These are phyloP conservation scores for Scelioninae gen. 1 DNA, from an alignment of 2,888 invertebrate species.

Conservation along the genomic window DNA sequence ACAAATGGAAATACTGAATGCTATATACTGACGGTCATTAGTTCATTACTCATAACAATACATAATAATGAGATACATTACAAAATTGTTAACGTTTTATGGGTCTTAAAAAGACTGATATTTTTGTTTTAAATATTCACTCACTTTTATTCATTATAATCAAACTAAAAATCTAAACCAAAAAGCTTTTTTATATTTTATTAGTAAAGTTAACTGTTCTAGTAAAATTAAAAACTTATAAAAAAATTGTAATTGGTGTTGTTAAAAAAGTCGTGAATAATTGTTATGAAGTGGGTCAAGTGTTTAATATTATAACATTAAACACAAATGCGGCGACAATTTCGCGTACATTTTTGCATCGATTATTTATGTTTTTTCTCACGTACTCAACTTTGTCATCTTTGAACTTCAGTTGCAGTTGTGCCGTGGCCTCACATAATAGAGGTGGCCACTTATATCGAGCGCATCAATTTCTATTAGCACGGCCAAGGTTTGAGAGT, in stretches of 20 bases:
- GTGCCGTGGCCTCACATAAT: slow-evolving; percentile 51
- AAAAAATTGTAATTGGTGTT: neutral
- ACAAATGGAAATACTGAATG: no score
- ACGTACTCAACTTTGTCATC: slow-evolving; percentile 59
- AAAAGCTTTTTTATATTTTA: no score
- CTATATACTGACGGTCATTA: no score
- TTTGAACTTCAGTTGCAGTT: slow-evolving; percentile 61
- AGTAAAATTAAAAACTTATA: neutral
- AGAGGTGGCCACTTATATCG: slow-evolving; percentile 74
- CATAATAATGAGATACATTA: no score
- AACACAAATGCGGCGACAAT: slow-evolving; percentile 11
- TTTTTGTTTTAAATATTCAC: no score
- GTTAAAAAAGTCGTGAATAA: slow-evolving; percentile 31
- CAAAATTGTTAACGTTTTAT: no score
- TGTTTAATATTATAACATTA: slow-evolving; percentile 20
- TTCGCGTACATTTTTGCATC: slow-evolving; percentile 37
- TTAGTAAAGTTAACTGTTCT: neutral
- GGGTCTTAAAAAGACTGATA: no score
- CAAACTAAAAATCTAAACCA: no score
- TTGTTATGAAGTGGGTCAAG: slow-evolving; percentile 47
- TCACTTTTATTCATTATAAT: no score
- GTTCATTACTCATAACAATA: no score
- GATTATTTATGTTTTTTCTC: slow-evolving; percentile 52
- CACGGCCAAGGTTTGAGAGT: slow-evolving; percentile 81
- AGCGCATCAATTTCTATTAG: slow-evolving; percentile 80